A percentile compares a stretch with the other conserved stretches of the same genome.
Evolutionary conservation across 2,888 invertebrate species (phyloP).

Genomic region (Abrostola triplasia): DNA sequence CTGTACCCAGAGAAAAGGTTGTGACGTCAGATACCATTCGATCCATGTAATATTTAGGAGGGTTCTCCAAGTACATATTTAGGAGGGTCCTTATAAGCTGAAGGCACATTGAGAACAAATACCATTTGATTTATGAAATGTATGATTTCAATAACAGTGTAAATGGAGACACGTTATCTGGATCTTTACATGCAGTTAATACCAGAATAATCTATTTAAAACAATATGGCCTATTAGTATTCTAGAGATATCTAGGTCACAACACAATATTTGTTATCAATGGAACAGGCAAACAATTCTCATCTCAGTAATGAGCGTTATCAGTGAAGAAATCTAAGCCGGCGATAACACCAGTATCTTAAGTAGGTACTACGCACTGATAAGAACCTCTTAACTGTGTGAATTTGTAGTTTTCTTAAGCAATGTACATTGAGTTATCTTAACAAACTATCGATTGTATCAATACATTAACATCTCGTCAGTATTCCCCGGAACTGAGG

Average conservation of each 20-base stretch:
- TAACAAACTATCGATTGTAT: constrained; percentile 12
- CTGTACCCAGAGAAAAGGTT: too few species aligned
- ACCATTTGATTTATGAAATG: too few species aligned
- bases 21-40: too few species aligned
- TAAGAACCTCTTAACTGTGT: constrained; percentile 40
- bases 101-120: too few species aligned
- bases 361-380: constrained; percentile 42
- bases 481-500: too few species aligned
- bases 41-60: too few species aligned
- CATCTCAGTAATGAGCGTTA: constrained; percentile 63
- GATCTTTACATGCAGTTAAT: constrained; percentile 22
- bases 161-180: constrained; percentile 19
- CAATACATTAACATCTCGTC: background rate
- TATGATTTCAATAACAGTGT: too few species aligned
- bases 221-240: constrained; percentile 49
- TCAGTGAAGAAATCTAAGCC: constrained; percentile 63
- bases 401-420: constrained; percentile 40
- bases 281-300: constrained; percentile 55
- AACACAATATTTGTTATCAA: constrained; percentile 59
- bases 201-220: constrained; percentile 40
- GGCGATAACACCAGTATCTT: constrained; percentile 55
- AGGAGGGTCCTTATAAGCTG: too few species aligned
- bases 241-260: constrained; percentile 59
- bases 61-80: too few species aligned
- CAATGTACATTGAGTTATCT: constrained; percentile 31